Base-by-base conservation (phyloP, 2,888 invertebrate species). In the Acanthosepion lycidas region DNA sequence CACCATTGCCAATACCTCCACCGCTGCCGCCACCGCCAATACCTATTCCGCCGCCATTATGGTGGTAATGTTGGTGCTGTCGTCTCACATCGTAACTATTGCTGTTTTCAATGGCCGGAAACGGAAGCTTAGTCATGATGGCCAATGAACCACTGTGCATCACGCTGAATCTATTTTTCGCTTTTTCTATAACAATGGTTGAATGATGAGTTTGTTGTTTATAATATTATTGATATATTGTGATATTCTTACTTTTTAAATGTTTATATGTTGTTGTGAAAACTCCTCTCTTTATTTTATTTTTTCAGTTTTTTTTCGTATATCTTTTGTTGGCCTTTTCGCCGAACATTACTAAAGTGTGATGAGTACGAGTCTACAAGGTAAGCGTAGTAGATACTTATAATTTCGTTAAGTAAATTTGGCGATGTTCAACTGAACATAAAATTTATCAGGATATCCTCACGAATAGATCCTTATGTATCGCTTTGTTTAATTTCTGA, bases 91-190 rank as follows among this genome's bases (percentile, higher is more conserved):
- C 93, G n/a, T 93, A 93, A 48, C 26, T 92, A 3, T 55, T 55
- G n/a, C 48, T 94, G 33, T 94, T 94, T 55, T 94, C 94, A 64
- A 94, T 59, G 15, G 94, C 33, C 64, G 94, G 94, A 59, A 94
- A 94, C n/a, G 94, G 94, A 42, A 64, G 94, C 33, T 94, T 94
- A 26, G 94, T 59, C 94, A 94, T 94, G 64, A 64, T 94, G 42
- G 94, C 59, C 51, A 64, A 12, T 20, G 94, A 94, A 28, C 33
- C 94, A 59, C 94, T 64, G 94, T 42, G 94, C 94, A 94, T 94
- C 33, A 78, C 78, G 78, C n/a, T 78, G n/a, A 78, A 33, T 78
- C 78, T 78, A 12, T n/a, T 78, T n/a, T 78, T 78, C 78, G 33
- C 12, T 78, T 78, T 23, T 18, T 3, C n/a, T n/a, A n/a, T n/a